Base-by-base conservation (phyloP, 2,888 invertebrate species). In the Drosophila sordidapex region DNA sequence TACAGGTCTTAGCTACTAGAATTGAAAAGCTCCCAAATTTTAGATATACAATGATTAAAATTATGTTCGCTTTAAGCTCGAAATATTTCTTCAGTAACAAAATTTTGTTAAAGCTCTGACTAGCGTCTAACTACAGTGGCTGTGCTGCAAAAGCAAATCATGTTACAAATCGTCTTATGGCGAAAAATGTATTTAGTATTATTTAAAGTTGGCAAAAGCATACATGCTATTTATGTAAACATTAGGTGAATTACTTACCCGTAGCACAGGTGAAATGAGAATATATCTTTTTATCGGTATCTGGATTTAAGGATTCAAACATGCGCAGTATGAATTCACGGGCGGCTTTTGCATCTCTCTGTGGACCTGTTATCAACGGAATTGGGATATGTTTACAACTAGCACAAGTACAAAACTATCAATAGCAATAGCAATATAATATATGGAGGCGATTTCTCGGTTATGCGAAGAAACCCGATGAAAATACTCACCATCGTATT, bases 251-350 rank as follows among this genome's bases (percentile, higher is more conserved):
- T 46, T 48, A 90, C 91, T 93, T 95, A 99, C 99, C 99, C 97
- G 99, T 99, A 95, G 99, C 99, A 96, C 99, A 99, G 93, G 99
- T 99, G 95, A 99, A 99, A 95, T 99, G 99, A 94, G 99, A 99
- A 95, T 99, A 99, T 95, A 99, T 99, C 95, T 99, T 99, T 96
- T 99, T n/a, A n/a, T n/a, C 99, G 92, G 98, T 98, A 95, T 99
- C 99, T 87, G 99, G 99, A 95, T 99, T 99, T 94, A 99, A 96
- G 95, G 99, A 99, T 94, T 99, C 99, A 95, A 99, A 99, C 99
- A 99, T 99, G 95, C 99, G 97, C 94, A 99, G 96, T 93, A 99
- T 99, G 95, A 99, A 99, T 95, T 99, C 99, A 94, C 99, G 96
- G 94, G 99, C 99, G 93, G 98, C 96, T 94, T 98, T 98, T 93